Percentiles rank a stretch among this genome's conserved stretches.
These are phyloP conservation scores for Coregonus clupeaformis DNA, from an alignment of 2,113 vertebrate genomes.

Conservation along the genomic window DNA sequence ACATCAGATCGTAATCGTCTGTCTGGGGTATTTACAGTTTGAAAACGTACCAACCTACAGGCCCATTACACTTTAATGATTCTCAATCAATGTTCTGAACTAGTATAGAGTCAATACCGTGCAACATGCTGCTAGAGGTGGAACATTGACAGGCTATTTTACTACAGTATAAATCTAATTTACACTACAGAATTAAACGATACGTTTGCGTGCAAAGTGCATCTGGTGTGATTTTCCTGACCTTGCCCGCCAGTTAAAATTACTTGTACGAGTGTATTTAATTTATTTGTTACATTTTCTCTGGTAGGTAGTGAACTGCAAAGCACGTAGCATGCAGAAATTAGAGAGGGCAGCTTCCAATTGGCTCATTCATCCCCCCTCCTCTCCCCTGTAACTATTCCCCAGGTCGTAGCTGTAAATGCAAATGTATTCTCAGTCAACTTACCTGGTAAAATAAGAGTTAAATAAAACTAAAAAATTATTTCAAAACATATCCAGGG, in stretches of 20 bases:
- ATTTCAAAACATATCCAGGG: not conserved
- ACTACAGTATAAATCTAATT: not conserved
- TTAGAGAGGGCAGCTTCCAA: not conserved
- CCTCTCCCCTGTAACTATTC: no score
- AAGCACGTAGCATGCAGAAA: not conserved
- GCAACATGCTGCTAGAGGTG: not conserved
- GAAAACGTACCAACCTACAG: not conserved
- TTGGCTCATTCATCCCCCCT: no score
- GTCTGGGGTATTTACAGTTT: not conserved
- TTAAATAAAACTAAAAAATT: no score
- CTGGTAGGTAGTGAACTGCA: no score
- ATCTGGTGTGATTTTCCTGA: not conserved
- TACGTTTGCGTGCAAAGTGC: not conserved
- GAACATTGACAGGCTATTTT: not conserved
- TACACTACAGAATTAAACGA: not conserved
- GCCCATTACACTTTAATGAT: not conserved
- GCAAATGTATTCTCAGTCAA: no score
- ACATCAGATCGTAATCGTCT: not conserved
- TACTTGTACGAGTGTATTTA: no score
- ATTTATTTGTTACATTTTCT: not conserved
- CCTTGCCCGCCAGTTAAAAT: not conserved
- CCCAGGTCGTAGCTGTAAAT: no score
- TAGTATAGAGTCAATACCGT: not conserved
- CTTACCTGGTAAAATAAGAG: no score
- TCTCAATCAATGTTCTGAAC: not conserved